Evolutionary conservation across 2,797 vertebrate species (phyloP).

Genomic region (Melanotaenia boesemani): DNA sequence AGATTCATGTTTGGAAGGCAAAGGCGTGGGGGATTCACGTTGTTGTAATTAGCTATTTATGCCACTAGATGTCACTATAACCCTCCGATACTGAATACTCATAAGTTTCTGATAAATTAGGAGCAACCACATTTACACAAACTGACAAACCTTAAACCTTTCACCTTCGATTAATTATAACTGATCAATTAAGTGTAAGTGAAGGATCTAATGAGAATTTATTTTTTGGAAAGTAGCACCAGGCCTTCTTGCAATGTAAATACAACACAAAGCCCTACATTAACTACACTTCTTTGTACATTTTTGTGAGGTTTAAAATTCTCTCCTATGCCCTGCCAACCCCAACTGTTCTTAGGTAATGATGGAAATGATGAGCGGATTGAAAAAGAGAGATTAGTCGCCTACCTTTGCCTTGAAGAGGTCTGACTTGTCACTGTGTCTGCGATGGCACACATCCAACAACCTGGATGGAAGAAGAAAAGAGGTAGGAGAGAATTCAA

Average conservation of each 20-base stretch:
- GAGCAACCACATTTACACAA: neutral
- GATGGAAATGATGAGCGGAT: constrained; percentile 23
- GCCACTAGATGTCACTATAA: too few relatives aligned
- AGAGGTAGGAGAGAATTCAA: constrained; percentile 11
- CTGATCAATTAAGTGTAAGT: neutral
- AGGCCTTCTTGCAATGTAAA: neutral
- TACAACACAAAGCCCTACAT: neutral
- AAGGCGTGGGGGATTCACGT: too few relatives aligned
- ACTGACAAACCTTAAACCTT: neutral
- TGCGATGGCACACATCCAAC: constrained; percentile 89
- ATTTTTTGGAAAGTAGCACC: neutral
- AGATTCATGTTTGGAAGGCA: too few relatives aligned
- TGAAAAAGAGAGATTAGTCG: constrained; percentile 27
- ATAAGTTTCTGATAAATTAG: neutral
- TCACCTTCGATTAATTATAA: neutral
- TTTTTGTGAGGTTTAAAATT: constrained; percentile 16
- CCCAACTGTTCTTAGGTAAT: constrained; percentile 12
- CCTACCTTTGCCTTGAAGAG: constrained; percentile 89
- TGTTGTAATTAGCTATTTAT: too few relatives aligned
- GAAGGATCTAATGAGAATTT: neutral
- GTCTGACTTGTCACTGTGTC: constrained; percentile 82
- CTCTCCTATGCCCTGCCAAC: constrained; percentile 10
- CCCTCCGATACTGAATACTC: too few relatives aligned
- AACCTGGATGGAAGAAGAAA: constrained; percentile 76
- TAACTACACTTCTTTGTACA: neutral